Base-by-base conservation (phyloP, 2,113 vertebrate species). In the Diphyllodes magnificus region DNA sequence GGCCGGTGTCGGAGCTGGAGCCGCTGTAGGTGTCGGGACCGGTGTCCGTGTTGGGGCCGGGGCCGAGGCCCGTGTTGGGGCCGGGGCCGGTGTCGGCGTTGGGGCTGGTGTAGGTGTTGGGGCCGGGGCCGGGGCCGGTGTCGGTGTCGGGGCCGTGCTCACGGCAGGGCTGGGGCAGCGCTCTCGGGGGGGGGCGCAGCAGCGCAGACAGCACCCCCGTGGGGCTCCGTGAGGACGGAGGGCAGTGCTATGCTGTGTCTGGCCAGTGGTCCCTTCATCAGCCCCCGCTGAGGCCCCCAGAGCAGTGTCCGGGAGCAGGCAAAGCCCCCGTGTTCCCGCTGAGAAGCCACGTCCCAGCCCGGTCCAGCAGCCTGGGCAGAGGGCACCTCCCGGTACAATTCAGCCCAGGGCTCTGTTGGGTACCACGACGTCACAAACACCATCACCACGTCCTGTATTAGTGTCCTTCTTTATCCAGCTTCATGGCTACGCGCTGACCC, bases 401-500 rank as follows among this genome's bases (percentile, higher is more conserved):
- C 11, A 11, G 37, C 19, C 13, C 5, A 3, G 21, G 23, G 39
- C 40, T 56, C n/a, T 0, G 3, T 0, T 9, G 50, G n/a, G 33
- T 42, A n/a, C 35, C 69, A 4, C 17, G 0, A 1, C 10, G 1
- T 39, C 9, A 5, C 33, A 2, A 4, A 1, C 13, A 11, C 27
- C 28, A 30, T 50, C 37, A 10, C 10, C 22, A 1, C 0, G 0
- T 21, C 23, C 76, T 47, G 13, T 21, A 3, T 21, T 24, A 33
- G 24, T 3, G 2, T 23, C 40, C 47, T 42, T 22, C 54, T 69
- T 16, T 33, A 33, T 20, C 60, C 70, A 33, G 28, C 27, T 11
- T 40, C 47, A 9, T 0, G 4, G 53, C 61, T 24, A 9, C 0
- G 0, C 3, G 0, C 0, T 60, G 47, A 40, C 45, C 68, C 17